Base-by-base conservation (phyloP, 1,140 invertebrate genomes). In the Physella acuta region DNA sequence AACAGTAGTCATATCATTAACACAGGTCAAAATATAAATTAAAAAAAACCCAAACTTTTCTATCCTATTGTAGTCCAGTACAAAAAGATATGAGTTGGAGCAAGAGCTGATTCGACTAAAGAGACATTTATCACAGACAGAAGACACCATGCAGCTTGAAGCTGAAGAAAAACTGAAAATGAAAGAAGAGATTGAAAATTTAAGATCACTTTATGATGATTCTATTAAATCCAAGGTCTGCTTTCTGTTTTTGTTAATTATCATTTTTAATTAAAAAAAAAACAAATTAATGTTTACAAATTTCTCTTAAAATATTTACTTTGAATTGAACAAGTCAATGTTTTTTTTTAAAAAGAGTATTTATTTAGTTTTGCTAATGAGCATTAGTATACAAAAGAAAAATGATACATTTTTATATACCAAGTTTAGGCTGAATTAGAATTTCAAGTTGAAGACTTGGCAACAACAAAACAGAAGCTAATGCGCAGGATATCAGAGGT, bases 401-500 rank as follows among this genome's bases (percentile, higher is more conserved):
- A n/a, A n/a, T n/a, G n/a, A n/a, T n/a, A n/a, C n/a, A 24, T 2
- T 59, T 1, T 52, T 68, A 30, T 55, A 39, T 65, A 30, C 55
- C n/a, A n/a, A n/a, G 44, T 73, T 37, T 60, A 79, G 78, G 72
- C 75, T 14, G 74, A 78, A 51, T 65, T 72, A 16, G 58, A 70
- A 44, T 71, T 73, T n/a, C 66, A 74, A 31, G 68, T 72, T 17
- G 75, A 78, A 56, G 78, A 78, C 16, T 37, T 78, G 33, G 34
- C 60, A 1, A 26, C 58, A 1, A 70, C 67, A 3, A 79, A 76
- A 72, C 76, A 78, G 64, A 81, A 79, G 61, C 60, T 80, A 37
- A 61, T 68, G 5, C 64, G 72, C 11, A 67, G 71, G 8, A 59
- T 78, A 17, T 66, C 66, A 33, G 79, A 79, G 62, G 24, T 82